Evolutionary conservation across 2,113 vertebrate species (phyloP).

Genomic region (Zapornia atra): DNA sequence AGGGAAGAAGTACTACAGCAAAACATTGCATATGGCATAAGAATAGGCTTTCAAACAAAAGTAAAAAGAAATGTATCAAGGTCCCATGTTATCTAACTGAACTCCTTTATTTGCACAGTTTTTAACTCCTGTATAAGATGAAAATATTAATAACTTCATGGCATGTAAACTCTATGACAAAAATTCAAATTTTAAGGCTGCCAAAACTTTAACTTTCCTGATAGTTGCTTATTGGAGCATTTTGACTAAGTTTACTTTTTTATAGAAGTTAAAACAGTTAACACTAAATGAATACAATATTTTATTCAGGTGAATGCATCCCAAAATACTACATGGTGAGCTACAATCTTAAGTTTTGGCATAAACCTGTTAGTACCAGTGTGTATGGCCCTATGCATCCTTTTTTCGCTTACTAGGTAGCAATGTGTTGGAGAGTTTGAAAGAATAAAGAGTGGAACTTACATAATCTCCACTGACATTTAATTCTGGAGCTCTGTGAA

Average conservation of each 20-base stretch:
- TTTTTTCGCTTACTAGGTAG: neutral
- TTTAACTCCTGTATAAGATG: neutral
- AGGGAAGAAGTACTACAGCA: neutral
- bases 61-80: neutral
- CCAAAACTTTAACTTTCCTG: neutral
- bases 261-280: neutral
- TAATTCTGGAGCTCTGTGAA: neutral
- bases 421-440: neutral
- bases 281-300: neutral
- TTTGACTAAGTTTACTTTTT: neutral
- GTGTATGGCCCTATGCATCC: neutral
- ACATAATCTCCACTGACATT: neutral
- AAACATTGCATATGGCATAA: neutral
- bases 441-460: neutral
- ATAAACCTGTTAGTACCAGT: neutral
- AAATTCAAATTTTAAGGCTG: neutral
- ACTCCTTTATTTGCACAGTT: neutral
- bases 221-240: neutral
- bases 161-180: neutral
- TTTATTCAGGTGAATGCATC: neutral
- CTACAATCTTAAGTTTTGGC: neutral
- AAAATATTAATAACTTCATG: neutral
- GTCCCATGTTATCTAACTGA: neutral
- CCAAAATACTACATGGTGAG: neutral
- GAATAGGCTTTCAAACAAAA: neutral